Percentiles rank a stretch among this genome's conserved stretches.
Conservation (phyloP, 1,140 invertebrate species). For the Chionoecetes opilio region DNA sequence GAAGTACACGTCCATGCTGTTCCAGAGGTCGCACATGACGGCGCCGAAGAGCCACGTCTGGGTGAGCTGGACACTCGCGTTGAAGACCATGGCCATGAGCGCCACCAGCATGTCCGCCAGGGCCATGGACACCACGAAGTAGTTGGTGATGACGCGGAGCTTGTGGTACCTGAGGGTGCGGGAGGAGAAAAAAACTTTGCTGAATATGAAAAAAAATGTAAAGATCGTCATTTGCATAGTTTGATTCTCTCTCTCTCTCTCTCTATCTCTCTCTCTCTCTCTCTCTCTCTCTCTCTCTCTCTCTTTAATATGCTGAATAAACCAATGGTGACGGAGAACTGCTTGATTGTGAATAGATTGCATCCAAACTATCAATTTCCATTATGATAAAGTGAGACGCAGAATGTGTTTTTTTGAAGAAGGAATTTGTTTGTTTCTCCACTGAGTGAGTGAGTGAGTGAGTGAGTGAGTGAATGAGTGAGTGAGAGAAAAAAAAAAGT, state of each 20-base stretch:
- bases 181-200: not conserved
- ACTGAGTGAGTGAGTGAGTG: too few relatives aligned
- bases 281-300: slow-evolving; percentile 47
- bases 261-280: slow-evolving; percentile 55
- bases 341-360: too few relatives aligned
- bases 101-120: slow-evolving; percentile 96
- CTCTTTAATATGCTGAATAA: too few relatives aligned
- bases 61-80: slow-evolving; percentile 93
- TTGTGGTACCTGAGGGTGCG: slow-evolving; percentile 86
- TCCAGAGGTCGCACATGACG: slow-evolving; percentile 96
- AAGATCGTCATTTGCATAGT: not conserved
- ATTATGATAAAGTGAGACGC: too few relatives aligned
- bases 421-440: too few relatives aligned
- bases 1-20: slow-evolving; percentile 97
- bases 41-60: slow-evolving; percentile 93
- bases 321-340: too few relatives aligned
- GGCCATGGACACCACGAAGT: slow-evolving; percentile 96
- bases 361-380: too few relatives aligned
- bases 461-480: too few relatives aligned
- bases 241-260: not conserved
- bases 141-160: slow-evolving; percentile 95
- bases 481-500: too few relatives aligned
- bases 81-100: slow-evolving; percentile 97
- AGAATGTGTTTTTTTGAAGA: too few relatives aligned
- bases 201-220: not conserved